These are phyloP conservation scores for Bellardia bayeri DNA, from an alignment of 2,888 invertebrate genomes.

Conservation along the genomic window DNA sequence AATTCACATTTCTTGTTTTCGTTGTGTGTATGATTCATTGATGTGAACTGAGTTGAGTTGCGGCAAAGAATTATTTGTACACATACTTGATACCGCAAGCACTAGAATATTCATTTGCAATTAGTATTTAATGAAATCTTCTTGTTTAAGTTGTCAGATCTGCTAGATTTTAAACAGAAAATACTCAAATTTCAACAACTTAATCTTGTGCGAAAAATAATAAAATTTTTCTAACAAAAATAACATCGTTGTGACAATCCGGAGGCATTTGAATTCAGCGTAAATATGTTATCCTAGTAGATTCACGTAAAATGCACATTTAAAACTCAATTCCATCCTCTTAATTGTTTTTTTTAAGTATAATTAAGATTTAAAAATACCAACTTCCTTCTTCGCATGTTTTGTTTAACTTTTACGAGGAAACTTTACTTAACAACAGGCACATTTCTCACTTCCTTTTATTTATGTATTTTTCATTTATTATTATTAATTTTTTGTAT, in stretches of 20 bases:
- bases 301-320: constrained; percentile 20
- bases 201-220: constrained; percentile 1
- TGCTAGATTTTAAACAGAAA: neutral
- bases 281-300: neutral
- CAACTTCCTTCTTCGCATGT: neutral
- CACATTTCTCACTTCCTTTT: constrained; percentile 7
- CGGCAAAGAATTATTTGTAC: neutral
- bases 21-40: neutral
- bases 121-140: constrained; percentile 27
- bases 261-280: neutral
- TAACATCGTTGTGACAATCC: neutral
- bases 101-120: neutral
- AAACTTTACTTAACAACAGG: neutral
- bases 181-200: neutral
- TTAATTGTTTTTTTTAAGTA: constrained; percentile 35
- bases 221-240: neutral
- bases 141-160: neutral
- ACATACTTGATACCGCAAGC: neutral
- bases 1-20: neutral
- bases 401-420: constrained; percentile 17
- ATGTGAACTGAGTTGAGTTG: neutral
- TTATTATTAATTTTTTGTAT: neutral
- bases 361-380: constrained; percentile 49
- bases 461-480: constrained; percentile 14
- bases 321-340: constrained; percentile 52